Base-by-base conservation (phyloP, 2,113 vertebrate species). In the Eurystomus gularis region DNA sequence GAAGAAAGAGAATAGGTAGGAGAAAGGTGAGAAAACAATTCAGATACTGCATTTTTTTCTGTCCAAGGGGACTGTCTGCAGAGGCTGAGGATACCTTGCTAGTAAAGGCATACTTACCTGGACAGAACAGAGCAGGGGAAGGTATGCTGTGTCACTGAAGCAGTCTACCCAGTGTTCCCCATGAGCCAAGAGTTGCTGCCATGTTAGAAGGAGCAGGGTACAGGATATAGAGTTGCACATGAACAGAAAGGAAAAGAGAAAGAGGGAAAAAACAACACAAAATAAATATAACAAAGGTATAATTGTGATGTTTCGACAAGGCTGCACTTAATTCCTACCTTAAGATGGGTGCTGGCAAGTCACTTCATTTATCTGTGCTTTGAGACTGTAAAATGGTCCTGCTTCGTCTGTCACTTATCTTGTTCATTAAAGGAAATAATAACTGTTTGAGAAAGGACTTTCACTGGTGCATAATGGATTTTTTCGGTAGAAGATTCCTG, bases 201-300 rank as follows among this genome's bases (percentile, higher is more conserved):
- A 12, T 31, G 8, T 61, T 79, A 90, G 44, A 72, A 82, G 52
- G 8, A 52, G 18, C 18, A 33, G 26, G 35, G 33, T 24, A n/a
- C 11, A 8, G 0, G 0, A 17, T 46, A 58, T 39, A 73, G n/a
- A 81, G 29, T 13, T 78, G 23, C 5, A 31, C 13, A 24, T 7
- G 39, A 12, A 44, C 39, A 64, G 31, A 52, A 82, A 61, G 11
- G 12, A 62, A 55, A 84, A 86, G 15, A 72, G 25, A 78, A 62
- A 72, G 52, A 77, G 23, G 15, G 10, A 58, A 82, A 21, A 3
- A 51, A 7, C 3, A 5, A 1, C 10, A 31, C 2, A 65, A 75
- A 86, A 29, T 29, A 78, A 77, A 51, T 54, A 46, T 5, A 33
- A 17, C 10, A 70, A 73, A 62, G 5, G 3, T 42, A 11, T 39